Evolutionary conservation across 1,140 invertebrate species (phyloP).

Genomic region (Apis dorsata): DNA sequence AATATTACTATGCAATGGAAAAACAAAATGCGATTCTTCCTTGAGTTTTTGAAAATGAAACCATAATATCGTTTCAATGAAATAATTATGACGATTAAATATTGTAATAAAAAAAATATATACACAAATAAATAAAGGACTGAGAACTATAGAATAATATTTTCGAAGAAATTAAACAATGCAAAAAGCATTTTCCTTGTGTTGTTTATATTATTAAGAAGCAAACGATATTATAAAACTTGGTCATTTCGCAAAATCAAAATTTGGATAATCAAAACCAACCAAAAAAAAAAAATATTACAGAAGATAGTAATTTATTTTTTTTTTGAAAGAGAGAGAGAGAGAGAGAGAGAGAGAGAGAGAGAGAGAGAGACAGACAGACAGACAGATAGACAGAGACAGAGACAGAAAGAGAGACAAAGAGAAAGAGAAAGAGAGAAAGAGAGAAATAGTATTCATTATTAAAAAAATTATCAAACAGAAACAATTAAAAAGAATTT

Average conservation of each 20-base stretch:
- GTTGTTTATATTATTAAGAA: not conserved
- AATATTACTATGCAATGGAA: not conserved
- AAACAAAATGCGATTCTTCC: not conserved
- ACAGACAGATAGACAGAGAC: not conserved
- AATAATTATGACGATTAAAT: conserved; percentile 1
- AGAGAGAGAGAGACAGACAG: not conserved
- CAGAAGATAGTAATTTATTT: not conserved
- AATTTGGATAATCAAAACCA: not conserved
- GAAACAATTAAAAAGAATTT: not conserved
- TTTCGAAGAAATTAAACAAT: not conserved
- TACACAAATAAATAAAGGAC: not conserved
- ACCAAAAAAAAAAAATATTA: not conserved
- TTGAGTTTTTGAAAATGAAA: not conserved
- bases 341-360: too few relatives aligned
- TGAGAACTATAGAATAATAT: not conserved
- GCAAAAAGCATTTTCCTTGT: not conserved
- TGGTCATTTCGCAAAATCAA: not conserved
- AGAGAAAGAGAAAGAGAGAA: too few relatives aligned
- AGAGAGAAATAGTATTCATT: not conserved
- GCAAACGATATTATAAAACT: not conserved
- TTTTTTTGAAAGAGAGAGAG: not conserved
- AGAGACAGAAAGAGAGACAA: too few relatives aligned
- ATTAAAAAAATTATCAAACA: not conserved
- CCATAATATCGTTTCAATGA: not conserved
- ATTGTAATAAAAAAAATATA: too few relatives aligned